These are phyloP conservation scores for Calyptommatus sinebrachiatus DNA, from an alignment of 2,113 vertebrate species.

Conservation along the genomic window DNA sequence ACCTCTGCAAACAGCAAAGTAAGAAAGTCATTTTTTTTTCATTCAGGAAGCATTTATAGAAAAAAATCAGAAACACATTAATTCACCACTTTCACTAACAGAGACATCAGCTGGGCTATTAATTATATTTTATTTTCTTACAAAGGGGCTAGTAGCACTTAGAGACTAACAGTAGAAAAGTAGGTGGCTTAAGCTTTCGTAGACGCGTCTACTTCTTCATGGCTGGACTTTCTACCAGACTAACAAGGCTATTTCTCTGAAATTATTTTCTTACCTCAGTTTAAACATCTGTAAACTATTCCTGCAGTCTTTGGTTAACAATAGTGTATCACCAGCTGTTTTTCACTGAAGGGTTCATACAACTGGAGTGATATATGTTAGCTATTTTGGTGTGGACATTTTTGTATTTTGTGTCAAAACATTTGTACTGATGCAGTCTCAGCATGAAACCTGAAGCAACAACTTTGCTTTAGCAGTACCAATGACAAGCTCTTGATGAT, in stretches of 20 bases:
- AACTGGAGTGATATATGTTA: not conserved
- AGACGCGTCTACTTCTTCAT: too few relatives aligned
- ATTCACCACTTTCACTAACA: not conserved
- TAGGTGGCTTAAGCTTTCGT: too few relatives aligned
- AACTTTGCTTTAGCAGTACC: too few relatives aligned
- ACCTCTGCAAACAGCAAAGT: not conserved
- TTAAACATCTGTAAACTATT: not conserved
- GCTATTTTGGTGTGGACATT: not conserved
- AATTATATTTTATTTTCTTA: not conserved
- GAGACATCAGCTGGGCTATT: not conserved
- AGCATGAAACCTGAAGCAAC: not conserved
- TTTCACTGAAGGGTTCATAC: not conserved
- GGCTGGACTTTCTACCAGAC: too few relatives aligned
- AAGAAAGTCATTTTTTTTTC: not conserved
- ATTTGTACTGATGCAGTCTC: not conserved
- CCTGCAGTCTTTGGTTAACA: not conserved
- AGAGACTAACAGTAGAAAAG: too few relatives aligned
- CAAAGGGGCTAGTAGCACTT: too few relatives aligned
- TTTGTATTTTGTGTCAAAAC: not conserved
- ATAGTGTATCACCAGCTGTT: too few relatives aligned
- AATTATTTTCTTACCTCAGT: not conserved
- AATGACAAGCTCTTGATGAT: not conserved
- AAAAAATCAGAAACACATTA: not conserved
- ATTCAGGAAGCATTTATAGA: not conserved
- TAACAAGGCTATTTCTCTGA: too few relatives aligned